Conservation (phyloP, 2,888 invertebrate genomes). For the Ariolimax columbianus region DNA sequence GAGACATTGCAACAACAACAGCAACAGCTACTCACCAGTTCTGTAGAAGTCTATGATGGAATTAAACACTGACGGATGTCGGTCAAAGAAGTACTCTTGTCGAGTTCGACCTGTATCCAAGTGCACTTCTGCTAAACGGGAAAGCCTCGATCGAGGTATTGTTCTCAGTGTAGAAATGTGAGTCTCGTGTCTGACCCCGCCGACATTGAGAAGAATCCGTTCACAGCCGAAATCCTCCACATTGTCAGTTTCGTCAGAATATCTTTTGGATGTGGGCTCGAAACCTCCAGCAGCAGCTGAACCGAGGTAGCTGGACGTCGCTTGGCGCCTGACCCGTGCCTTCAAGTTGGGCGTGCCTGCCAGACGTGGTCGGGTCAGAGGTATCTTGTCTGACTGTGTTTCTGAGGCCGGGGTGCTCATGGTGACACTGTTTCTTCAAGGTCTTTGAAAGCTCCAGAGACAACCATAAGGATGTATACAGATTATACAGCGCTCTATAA, state of each 20-base stretch:
- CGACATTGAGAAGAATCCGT: slow-evolving; percentile 75
- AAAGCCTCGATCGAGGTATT: slow-evolving; percentile 74
- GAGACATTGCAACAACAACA: too few relatives aligned
- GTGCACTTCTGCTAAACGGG: slow-evolving; percentile 72
- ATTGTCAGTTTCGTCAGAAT: background rate
- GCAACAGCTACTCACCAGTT: slow-evolving; percentile 65
- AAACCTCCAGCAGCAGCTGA: slow-evolving; percentile 17
- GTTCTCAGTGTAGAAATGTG: slow-evolving; percentile 73
- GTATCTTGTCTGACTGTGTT: slow-evolving; percentile 32
- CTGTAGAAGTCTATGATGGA: slow-evolving; percentile 78
- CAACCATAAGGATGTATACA: background rate
- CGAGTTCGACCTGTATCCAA: slow-evolving; percentile 59
- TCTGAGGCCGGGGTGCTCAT: slow-evolving; percentile 36
- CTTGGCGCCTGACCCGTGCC: slow-evolving; percentile 36
- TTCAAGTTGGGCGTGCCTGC: background rate
- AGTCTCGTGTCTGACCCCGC: slow-evolving; percentile 77
- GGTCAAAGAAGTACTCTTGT: slow-evolving; percentile 77
- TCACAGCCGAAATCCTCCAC: slow-evolving; percentile 59
- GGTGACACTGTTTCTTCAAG: background rate
- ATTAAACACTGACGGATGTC: slow-evolving; percentile 77
- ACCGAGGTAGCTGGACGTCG: slow-evolving; percentile 41
- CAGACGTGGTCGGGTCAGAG: slow-evolving; percentile 20
- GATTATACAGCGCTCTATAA: background rate
- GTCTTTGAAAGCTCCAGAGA: background rate
- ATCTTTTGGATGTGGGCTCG: slow-evolving; percentile 31